Evolutionary conservation across 2,113 vertebrate species (phyloP).

Genomic region (Nipponia nippon): DNA sequence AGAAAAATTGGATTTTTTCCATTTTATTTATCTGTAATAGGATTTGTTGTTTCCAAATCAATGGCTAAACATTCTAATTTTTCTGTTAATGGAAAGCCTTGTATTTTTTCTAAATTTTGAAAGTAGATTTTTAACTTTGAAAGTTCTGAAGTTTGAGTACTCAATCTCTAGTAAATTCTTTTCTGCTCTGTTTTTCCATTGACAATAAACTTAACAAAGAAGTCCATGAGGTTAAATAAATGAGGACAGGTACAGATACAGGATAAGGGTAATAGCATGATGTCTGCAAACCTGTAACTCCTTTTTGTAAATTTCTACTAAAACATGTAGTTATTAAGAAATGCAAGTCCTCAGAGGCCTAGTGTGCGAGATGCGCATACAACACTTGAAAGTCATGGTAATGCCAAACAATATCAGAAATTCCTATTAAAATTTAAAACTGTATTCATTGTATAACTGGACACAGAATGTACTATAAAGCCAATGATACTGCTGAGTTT

Average conservation of each 20-base stretch:
- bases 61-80: neutral
- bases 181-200: neutral
- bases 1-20: neutral
- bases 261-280: neutral
- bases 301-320: neutral
- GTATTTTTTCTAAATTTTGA: neutral
- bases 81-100: neutral
- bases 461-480: neutral
- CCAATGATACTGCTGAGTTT: neutral
- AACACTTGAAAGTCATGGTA: neutral
- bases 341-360: neutral
- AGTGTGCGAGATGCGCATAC: neutral
- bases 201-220: neutral
- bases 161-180: neutral
- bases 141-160: neutral
- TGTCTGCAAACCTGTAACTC: neutral
- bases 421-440: neutral
- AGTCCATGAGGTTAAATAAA: neutral
- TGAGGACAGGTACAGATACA: neutral
- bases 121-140: neutral
- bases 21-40: neutral
- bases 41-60: neutral
- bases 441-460: neutral
- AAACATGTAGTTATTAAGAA: neutral
- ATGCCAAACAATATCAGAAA: neutral